phyloP scores from a whole-genome alignment of 2,797 vertebrate species.

The Gymnothorax reevesii region DNA sequence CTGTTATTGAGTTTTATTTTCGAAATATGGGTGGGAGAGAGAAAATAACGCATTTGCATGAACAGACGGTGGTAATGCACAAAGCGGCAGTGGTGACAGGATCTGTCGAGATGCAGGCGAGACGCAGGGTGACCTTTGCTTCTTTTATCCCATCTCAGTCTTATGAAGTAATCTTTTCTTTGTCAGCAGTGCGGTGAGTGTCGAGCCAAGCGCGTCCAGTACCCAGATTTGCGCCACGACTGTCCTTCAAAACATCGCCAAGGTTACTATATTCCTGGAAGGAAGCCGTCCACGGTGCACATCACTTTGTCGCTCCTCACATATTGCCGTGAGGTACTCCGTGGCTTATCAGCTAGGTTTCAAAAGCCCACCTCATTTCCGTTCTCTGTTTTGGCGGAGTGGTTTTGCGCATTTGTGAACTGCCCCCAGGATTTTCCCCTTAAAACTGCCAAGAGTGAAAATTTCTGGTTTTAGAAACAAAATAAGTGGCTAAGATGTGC shows the following conservation, averaged over 20 bases:
- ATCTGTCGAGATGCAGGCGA: neutral
- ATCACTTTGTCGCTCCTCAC: neutral
- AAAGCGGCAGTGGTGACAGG: neutral
- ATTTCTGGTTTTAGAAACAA: no score
- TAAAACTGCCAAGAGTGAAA: no score
- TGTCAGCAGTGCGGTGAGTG: neutral
- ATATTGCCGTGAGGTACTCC: neutral
- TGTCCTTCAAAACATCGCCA: conserved; percentile 8
- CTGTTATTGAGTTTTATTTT: neutral
- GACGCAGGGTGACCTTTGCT: neutral
- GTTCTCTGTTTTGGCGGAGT: no score
- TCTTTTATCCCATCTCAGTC: neutral
- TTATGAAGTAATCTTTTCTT: neutral
- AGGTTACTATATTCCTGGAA: neutral
- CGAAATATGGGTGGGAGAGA: neutral
- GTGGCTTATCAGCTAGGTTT: no score
- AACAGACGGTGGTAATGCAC: neutral
- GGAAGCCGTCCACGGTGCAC: neutral
- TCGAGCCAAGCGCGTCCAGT: neutral
- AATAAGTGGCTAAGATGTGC: no score
- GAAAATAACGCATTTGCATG: neutral
- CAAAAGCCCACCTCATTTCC: no score
- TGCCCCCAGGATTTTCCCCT: no score
- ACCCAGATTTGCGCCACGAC: neutral
- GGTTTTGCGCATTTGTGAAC: no score